These are phyloP conservation scores for Chloroclystis v-ata DNA, from an alignment of 2,888 invertebrate genomes.

Conservation along the genomic window DNA sequence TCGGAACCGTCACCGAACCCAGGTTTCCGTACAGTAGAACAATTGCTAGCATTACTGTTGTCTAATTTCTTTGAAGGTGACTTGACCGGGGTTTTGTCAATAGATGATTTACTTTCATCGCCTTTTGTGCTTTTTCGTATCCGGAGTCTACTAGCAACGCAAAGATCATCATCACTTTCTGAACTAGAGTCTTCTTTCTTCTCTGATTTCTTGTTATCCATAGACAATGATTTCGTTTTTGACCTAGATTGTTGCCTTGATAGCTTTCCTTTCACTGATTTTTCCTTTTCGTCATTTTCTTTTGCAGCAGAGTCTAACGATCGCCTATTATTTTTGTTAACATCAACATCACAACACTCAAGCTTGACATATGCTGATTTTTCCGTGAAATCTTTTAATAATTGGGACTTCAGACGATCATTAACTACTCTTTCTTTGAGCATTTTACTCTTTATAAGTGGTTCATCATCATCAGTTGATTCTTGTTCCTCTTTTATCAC, in stretches of 20 bases:
- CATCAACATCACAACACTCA: constrained; percentile 70
- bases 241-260: constrained; percentile 46
- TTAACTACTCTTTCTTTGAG: constrained; percentile 61
- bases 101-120: constrained; percentile 52
- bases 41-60: constrained; percentile 49
- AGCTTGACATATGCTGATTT: constrained; percentile 71
- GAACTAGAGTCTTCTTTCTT: constrained; percentile 56
- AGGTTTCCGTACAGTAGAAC: constrained; percentile 73
- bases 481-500: constrained; percentile 58
- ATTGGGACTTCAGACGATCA: constrained; percentile 58
- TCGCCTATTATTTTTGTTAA: constrained; percentile 60
- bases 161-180: constrained; percentile 63
- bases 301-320: constrained; percentile 52
- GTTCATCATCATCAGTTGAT: constrained; percentile 67
- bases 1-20: constrained; percentile 83
- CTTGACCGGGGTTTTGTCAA: constrained; percentile 54
- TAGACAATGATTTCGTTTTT: constrained; percentile 52
- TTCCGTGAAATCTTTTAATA: constrained; percentile 67
- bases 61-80: constrained; percentile 58
- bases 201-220: constrained; percentile 56
- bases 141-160: constrained; percentile 64
- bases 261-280: constrained; percentile 48
- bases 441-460: constrained; percentile 64
- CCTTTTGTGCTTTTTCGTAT: constrained; percentile 71
- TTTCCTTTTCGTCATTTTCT: constrained; percentile 49